A percentile compares a stretch with the other conserved stretches of the same genome.
Evolutionary conservation across 2,113 vertebrate species (phyloP).

Genomic region (Progne subis): DNA sequence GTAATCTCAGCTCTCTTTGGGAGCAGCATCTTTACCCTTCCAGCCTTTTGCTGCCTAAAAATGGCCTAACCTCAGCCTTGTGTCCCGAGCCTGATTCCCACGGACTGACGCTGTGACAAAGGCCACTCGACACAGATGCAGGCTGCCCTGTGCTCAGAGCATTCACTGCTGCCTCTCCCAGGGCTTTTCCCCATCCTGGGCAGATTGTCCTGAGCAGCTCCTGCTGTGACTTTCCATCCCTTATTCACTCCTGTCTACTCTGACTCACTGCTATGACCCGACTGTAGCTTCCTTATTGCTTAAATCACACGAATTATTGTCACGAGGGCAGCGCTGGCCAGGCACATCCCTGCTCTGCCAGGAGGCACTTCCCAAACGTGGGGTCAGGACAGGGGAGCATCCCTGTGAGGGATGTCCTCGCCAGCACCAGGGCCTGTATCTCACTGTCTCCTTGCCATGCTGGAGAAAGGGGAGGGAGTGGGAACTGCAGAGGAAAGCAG

Average conservation of each 20-base stretch:
- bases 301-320: background rate
- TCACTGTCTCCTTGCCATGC: background rate
- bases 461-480: background rate
- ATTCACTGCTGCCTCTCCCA: background rate
- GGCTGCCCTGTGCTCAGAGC: background rate
- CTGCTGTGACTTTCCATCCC: background rate
- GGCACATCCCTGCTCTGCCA: background rate
- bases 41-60: background rate
- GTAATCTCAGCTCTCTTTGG: background rate
- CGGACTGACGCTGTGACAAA: background rate
- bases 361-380: background rate
- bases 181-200: background rate
- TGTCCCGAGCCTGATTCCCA: background rate
- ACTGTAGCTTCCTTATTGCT: background rate
- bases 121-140: rapidly evolving
- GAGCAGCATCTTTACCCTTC: background rate
- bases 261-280: background rate
- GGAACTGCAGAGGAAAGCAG: background rate
- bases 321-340: background rate
- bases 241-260: background rate
- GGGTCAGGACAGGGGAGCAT: background rate
- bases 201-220: background rate
- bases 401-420: background rate
- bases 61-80: background rate
- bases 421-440: background rate